Evolutionary conservation across 92 coral and sea anemone species (phyloP), one percentile per base, ranked within the genome.

Genomic region (Meandrina meandrites): DNA sequence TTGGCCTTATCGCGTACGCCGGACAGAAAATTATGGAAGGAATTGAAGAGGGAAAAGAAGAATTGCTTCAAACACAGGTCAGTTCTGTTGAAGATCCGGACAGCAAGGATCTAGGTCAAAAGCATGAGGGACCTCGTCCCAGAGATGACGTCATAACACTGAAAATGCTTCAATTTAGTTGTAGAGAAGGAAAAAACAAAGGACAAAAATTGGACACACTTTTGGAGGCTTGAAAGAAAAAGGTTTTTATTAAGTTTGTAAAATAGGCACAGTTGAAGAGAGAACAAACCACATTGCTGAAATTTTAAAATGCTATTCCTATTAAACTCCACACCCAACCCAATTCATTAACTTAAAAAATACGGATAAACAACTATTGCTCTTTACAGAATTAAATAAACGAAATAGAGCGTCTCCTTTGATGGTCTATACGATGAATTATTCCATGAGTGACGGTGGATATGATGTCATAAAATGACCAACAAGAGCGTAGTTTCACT

Each of bases 11-110:
- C 16, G 81, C 94, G 18, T 93, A 92, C 47, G 75, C 86, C 22
- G 98, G 98, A 17, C 92, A 94, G 15, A 88, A 86, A 13, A 79
- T 94, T 58, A 91, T 94, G 93, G 86, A 62, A 10, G 80, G 72
- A 80, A 82, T 77, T 60, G 88, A 74, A 86, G 72, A 81, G 51
- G 76, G 32, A 8, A 76, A 66, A 0, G 66, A 76, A 31, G 30
- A 19, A n/a, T 14, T 85, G 12, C 47, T 66, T 9, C 51, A 75
- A 40, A 75, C 34, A 19, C 82, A 78, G 50, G 34, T 18, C 14
- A 34, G 48, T 8, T 1, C 30, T 12, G 37, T 32, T 0, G 81
- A 79, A 56, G 74, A 85, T 0, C 17, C 30, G 16, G 31, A 48
- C 18, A 21, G 9, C 45, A 21, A 10, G 11, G 1, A 62, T 13